Evolutionary conservation across 2,888 invertebrate genomes (phyloP).

Genomic region (Euplagia quadripunctaria): DNA sequence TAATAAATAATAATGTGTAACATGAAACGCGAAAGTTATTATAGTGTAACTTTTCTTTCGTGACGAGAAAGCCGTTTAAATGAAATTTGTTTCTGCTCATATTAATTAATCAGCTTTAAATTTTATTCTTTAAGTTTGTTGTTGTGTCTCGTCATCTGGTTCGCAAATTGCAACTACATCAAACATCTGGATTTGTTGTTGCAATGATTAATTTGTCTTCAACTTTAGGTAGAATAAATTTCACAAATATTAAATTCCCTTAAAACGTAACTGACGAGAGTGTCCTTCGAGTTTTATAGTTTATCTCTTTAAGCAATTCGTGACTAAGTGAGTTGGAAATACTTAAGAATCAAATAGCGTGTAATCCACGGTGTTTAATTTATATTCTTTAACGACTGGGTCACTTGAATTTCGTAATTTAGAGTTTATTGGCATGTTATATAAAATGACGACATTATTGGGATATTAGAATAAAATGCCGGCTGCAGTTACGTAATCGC

Average conservation of each 20-base stretch:
- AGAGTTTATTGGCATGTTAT: constrained; percentile 29
- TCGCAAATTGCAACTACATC: background rate
- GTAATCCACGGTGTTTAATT: background rate
- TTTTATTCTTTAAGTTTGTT: background rate
- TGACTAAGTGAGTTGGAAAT: background rate
- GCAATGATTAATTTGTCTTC: too few relatives aligned
- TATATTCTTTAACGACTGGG: background rate
- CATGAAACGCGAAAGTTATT: background rate
- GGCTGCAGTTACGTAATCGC: constrained; percentile 34
- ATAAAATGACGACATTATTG: constrained; percentile 34
- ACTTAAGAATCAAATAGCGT: background rate
- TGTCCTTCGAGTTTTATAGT: background rate
- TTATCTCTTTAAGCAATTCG: background rate
- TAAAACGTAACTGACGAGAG: too few relatives aligned
- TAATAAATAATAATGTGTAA: too few relatives aligned
- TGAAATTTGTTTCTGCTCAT: rapidly evolving
- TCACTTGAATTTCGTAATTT: constrained; percentile 4
- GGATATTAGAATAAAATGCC: constrained; percentile 35
- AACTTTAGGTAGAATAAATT: background rate
- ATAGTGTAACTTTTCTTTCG: background rate
- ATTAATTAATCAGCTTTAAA: background rate
- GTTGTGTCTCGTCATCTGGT: background rate
- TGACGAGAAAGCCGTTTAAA: background rate
- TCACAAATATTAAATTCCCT: background rate
- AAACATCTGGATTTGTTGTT: too few relatives aligned